Conservation (phyloP, 2,113 vertebrate species). For the Rhabdomys dilectus region DNA sequence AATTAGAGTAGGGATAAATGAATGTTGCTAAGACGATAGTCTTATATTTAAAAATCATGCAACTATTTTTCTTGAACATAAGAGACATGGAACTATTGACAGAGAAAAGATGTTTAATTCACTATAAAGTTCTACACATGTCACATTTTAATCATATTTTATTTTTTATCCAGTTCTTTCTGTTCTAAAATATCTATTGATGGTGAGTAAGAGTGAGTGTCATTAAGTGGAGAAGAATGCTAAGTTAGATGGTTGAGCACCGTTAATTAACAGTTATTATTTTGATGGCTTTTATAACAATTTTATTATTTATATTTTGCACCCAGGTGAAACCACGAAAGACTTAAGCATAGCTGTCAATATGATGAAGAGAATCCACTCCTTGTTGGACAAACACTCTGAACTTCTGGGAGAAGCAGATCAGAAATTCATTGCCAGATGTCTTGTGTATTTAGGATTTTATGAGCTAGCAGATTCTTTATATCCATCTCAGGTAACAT, state of each 20-base stretch:
- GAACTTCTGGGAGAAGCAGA: constrained; percentile 76
- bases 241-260: neutral
- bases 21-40: constrained; percentile 25
- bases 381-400: constrained; percentile 76
- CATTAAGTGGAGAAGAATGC: neutral
- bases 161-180: neutral
- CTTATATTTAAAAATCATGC: neutral
- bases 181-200: neutral
- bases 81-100: neutral
- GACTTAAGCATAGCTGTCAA: constrained; percentile 76
- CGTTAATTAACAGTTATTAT: neutral
- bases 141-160: neutral
- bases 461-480: constrained; percentile 75
- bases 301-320: constrained; percentile 49
- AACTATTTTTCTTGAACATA: constrained; percentile 27
- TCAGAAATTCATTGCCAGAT: constrained; percentile 66
- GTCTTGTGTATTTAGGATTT: constrained; percentile 80
- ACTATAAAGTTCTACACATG: neutral
- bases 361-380: constrained; percentile 83
- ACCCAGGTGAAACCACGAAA: constrained; percentile 65
- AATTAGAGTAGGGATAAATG: neutral
- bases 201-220: neutral
- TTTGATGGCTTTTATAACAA: constrained; percentile 10
- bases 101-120: neutral
- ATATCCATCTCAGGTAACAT: constrained; percentile 67